Evolutionary conservation across 2,797 vertebrate genomes (phyloP), one percentile per base, ranked within the genome.

Genomic region (Enteromius thamalakanensis): DNA sequence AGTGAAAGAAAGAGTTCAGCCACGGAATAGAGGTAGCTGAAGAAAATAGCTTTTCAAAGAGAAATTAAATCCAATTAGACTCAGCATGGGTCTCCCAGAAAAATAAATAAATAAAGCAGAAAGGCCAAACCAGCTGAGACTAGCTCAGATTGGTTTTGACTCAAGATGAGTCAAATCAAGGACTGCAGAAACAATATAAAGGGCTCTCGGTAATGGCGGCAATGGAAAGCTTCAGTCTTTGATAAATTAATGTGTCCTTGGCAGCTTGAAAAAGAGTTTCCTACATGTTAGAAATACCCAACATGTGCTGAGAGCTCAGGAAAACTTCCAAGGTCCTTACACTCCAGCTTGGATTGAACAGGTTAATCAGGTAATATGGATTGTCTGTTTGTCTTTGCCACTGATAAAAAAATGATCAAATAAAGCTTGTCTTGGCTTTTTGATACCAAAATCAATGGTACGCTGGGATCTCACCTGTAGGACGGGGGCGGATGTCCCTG

Each of bases 401-500:
- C 8, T 62, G 55, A 72, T 26, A 34, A 69, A 71, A 67, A 51
- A 64, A 23, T 0, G 1, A 49, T 80, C 1, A 80, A 55, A 72
- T 29, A 32, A 71, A 62, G 53, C 55, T 62, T 26, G 55, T 62
- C 19, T 62, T 45, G 12, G 72, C 32, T 15, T 40, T 81, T 62
- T 45, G 49, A 72, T 19, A 55, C 21, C 79, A 51, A 60, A 83
- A 90, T 40, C 12, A 29, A 64, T 74, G 84, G 62, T 37, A 86
- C 32, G 21, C 47, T 79, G 74, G 74, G 71, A 34, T 79, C 82
- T 93, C 91, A 98, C 97, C 97, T 96, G 91, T 97, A 94, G 51
- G 93, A 94, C 42, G 96, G 97, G 3, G 92, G 91, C 29, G 97
- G 97, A 82, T 97, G 95, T 89, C 97, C 97, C 89, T 95, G 94